Percentiles rank a stretch among this genome's conserved stretches.
Conservation (phyloP, 2,113 vertebrate genomes). For the Sylvilagus bachmani region DNA sequence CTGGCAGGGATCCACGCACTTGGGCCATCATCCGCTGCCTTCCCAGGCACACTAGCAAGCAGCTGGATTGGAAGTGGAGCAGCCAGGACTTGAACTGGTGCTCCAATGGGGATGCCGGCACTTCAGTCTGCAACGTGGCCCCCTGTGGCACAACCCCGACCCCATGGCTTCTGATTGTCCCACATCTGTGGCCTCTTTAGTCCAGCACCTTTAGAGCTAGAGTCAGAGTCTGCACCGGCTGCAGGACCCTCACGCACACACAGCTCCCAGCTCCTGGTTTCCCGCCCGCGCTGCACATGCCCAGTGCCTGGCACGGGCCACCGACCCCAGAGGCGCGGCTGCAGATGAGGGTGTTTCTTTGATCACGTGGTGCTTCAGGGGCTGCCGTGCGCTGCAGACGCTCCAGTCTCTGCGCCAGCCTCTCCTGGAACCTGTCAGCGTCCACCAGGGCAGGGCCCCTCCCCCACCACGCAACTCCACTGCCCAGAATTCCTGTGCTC, state of each 20-base stretch:
- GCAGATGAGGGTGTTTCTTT: background rate
- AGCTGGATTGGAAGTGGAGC: too few species aligned
- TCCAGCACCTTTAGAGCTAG: background rate
- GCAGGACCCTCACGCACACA: rapidly evolving
- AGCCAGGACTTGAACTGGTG: too few species aligned
- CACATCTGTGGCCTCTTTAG: background rate
- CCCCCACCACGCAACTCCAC: background rate
- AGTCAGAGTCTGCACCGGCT: background rate
- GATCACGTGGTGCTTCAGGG: background rate
- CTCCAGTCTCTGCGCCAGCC: background rate
- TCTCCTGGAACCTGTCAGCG: background rate
- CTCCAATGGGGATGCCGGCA: too few species aligned
- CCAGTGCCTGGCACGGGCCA: rapidly evolving
- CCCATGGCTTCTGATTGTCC: too few species aligned
- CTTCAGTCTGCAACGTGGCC: too few species aligned
- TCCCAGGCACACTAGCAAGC: too few species aligned
- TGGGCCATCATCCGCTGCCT: too few species aligned
- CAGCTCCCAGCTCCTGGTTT: background rate
- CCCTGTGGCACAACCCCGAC: too few species aligned
- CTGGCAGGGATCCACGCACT: too few species aligned
- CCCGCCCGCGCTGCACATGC: background rate
- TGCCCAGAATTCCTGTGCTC: background rate
- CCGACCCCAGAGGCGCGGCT: rapidly evolving
- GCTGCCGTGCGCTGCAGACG: too few species aligned
- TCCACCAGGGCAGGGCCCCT: background rate